These are phyloP conservation scores for Sisor rabdophorus DNA, from an alignment of 2,113 vertebrate species.

Conservation along the genomic window DNA sequence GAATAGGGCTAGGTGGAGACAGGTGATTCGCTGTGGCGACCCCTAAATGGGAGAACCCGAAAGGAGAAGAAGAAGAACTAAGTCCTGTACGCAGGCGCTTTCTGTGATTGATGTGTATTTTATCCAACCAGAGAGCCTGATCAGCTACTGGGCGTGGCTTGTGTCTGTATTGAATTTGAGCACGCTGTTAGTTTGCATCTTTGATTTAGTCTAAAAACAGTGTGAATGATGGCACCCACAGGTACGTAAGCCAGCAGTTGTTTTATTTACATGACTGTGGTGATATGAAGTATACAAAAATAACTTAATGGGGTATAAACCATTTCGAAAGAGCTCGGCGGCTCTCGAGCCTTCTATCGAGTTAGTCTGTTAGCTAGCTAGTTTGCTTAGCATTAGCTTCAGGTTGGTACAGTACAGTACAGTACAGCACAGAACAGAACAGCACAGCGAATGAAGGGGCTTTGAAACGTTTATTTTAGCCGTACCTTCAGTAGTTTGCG, in stretches of 20 bases:
- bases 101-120: background rate
- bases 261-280: background rate
- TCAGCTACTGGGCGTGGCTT: background rate
- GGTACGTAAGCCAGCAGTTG: constrained; percentile 2
- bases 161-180: background rate
- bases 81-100: too few relatives aligned
- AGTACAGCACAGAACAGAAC: too few relatives aligned
- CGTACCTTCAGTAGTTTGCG: too few relatives aligned
- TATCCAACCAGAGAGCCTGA: background rate
- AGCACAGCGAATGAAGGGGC: too few relatives aligned
- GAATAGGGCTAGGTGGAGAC: too few relatives aligned
- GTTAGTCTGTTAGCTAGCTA: constrained; percentile 4
- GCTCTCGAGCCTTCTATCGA: background rate
- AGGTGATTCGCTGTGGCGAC: too few relatives aligned
- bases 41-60: too few relatives aligned
- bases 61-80: too few relatives aligned
- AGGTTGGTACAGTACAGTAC: too few relatives aligned
- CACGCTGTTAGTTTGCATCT: background rate
- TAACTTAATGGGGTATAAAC: background rate
- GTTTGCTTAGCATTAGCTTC: background rate
- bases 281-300: background rate
- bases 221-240: constrained; percentile 43
- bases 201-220: background rate
- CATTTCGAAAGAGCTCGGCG: background rate
- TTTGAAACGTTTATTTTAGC: background rate